These are phyloP conservation scores for Odontocolon sp. DNA, from an alignment of 2,888 invertebrate species.

Conservation along the genomic window DNA sequence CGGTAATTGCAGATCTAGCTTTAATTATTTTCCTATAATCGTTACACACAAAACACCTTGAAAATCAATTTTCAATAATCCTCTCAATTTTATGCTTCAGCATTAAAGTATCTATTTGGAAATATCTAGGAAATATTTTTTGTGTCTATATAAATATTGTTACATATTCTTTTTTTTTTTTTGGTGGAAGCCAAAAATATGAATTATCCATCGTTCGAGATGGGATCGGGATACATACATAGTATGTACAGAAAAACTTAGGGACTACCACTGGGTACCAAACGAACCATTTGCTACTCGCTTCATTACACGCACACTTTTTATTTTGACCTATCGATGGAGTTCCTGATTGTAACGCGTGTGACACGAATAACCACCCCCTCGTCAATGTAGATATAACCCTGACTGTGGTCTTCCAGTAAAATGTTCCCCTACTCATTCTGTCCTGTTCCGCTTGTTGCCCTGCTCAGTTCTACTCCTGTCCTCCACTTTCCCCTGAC, in stretches of 20 bases:
- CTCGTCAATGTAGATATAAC: not conserved
- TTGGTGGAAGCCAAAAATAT: not conserved
- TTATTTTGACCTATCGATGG: conserved; percentile 29
- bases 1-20: too few species aligned
- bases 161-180: not conserved
- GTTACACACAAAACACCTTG: too few species aligned
- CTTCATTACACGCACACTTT: conserved; percentile 61
- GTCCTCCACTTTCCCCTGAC: conserved; percentile 18
- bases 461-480: conserved; percentile 27
- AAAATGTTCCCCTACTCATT: conserved; percentile 33
- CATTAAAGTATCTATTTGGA: too few species aligned
- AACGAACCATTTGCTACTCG: conserved; percentile 62
- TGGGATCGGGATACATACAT: conserved; percentile 22
- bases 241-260: conserved; percentile 12
- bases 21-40: too few species aligned
- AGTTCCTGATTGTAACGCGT: not conserved
- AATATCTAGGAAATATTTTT: too few species aligned
- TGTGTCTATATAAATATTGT: too few species aligned
- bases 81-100: too few species aligned
- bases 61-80: too few species aligned
- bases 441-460: conserved; percentile 57
- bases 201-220: conserved; percentile 1
- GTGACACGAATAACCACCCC: conserved; percentile 7
- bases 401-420: conserved; percentile 8
- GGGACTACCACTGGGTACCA: conserved; percentile 35